phyloP scores from a whole-genome alignment of 2,888 invertebrate species.

The Aleiodes alternator region DNA sequence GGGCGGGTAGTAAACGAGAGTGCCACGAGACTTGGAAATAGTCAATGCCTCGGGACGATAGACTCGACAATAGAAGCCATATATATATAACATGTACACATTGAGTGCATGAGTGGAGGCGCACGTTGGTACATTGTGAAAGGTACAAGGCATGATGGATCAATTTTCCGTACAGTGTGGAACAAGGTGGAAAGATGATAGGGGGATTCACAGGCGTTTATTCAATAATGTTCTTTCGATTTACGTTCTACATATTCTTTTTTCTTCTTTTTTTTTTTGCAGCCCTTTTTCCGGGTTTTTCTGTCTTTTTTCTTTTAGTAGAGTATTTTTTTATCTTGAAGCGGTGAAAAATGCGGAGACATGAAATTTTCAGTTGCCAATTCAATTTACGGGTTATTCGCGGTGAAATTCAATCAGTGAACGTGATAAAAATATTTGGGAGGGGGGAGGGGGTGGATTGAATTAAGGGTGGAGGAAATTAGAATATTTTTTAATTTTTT shows the following conservation, averaged over 20 bases:
- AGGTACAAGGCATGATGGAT: slow-evolving; percentile 30
- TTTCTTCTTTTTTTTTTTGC: background rate
- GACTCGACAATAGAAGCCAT: slow-evolving; percentile 47
- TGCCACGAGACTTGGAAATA: slow-evolving; percentile 38
- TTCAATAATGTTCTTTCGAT: slow-evolving; percentile 26
- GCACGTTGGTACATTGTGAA: background rate
- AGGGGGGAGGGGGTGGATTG: too few species aligned
- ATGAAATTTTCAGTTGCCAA: background rate
- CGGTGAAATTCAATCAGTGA: too few species aligned
- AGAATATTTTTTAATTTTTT: too few species aligned
- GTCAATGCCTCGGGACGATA: slow-evolving; percentile 26
- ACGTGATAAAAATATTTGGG: too few species aligned
- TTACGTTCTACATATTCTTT: background rate
- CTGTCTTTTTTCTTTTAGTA: too few species aligned
- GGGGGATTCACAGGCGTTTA: slow-evolving; percentile 31
- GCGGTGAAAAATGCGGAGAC: background rate
- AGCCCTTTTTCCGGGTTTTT: too few species aligned
- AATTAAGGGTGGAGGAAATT: too few species aligned
- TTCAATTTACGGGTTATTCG: too few species aligned
- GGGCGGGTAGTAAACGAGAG: slow-evolving; percentile 3
- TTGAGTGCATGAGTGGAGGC: background rate
- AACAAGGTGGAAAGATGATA: slow-evolving; percentile 29
- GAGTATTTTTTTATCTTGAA: background rate
- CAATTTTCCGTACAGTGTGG: slow-evolving; percentile 30
- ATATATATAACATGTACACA: slow-evolving; percentile 8